Conservation (phyloP, 2,797 vertebrate species). For the Callimico goeldii region DNA sequence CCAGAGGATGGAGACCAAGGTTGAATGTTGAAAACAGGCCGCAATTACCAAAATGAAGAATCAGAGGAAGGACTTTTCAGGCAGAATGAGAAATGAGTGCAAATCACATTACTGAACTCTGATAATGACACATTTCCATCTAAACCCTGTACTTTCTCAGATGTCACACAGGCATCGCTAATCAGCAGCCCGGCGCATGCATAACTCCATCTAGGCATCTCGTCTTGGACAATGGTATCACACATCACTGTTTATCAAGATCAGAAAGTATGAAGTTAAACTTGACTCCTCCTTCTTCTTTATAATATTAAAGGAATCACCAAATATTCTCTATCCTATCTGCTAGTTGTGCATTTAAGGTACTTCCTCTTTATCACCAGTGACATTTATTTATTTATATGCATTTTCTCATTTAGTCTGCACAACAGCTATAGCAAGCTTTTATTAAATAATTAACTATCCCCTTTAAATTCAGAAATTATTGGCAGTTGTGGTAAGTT, state of each 20-base stretch:
- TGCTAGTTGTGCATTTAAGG: not conserved
- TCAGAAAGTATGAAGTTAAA: not conserved
- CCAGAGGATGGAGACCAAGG: not conserved
- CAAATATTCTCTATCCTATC: not conserved
- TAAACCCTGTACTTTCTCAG: slow-evolving; percentile 33
- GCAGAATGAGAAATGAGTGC: slow-evolving; percentile 44
- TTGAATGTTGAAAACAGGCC: slow-evolving; percentile 44
- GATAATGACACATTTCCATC: slow-evolving; percentile 39
- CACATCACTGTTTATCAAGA: not conserved
- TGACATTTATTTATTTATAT: not conserved
- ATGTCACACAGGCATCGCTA: not conserved
- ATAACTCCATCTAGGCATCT: not conserved
- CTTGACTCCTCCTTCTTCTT: not conserved
- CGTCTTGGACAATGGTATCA: not conserved
- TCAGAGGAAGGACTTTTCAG: slow-evolving; percentile 45
- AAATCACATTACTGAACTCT: slow-evolving; percentile 8
- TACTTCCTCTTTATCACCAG: not conserved
- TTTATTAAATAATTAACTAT: not conserved
- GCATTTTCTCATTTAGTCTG: not conserved
- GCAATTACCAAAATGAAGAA: slow-evolving; percentile 61
- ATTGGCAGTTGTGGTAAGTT: not conserved
- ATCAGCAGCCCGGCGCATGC: not conserved
- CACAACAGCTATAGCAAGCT: not conserved
- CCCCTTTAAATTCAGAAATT: not conserved
- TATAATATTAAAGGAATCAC: not conserved